Conservation (phyloP, 2,113 vertebrate genomes). For the Passer montanus region DNA sequence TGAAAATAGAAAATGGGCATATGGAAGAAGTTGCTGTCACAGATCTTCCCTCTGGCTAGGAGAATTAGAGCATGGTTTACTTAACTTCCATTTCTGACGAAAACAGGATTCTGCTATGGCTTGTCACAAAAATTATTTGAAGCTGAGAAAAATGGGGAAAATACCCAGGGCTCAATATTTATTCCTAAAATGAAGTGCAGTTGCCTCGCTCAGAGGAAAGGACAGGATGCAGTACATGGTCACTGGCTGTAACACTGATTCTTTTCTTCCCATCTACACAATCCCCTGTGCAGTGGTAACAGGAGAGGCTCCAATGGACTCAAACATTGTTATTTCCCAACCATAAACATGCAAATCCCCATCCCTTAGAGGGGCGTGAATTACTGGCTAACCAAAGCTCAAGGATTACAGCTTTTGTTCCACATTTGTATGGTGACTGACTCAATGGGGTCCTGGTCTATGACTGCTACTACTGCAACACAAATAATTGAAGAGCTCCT, state of each 20-base stretch:
- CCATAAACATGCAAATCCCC: slow-evolving; percentile 28
- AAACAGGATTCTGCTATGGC: neutral
- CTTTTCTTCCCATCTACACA: neutral
- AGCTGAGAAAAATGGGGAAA: neutral
- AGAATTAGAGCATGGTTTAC: neutral
- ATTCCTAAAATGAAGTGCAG: neutral
- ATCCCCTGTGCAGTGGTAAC: neutral
- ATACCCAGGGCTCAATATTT: neutral
- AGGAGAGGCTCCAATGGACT: neutral
- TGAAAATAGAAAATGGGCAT: slow-evolving; percentile 43
- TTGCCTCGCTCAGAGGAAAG: neutral
- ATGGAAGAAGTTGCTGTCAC: slow-evolving; percentile 26
- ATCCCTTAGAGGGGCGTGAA: neutral
- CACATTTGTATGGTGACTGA: neutral
- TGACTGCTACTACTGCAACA: neutral
- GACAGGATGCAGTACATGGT: neutral
- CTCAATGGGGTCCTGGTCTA: neutral
- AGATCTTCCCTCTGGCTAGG: slow-evolving; percentile 15
- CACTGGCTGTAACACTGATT: neutral
- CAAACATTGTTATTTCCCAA: neutral
- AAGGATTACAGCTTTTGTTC: slow-evolving; percentile 31
- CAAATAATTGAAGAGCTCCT: neutral
- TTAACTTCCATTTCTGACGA: neutral
- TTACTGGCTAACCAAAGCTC: slow-evolving; percentile 4
- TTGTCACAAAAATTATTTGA: slow-evolving; percentile 36